Percentiles rank a stretch among this genome's conserved stretches.
phyloP scores from a whole-genome alignment of 2,113 vertebrate species.

The Bubo scandiacus region DNA sequence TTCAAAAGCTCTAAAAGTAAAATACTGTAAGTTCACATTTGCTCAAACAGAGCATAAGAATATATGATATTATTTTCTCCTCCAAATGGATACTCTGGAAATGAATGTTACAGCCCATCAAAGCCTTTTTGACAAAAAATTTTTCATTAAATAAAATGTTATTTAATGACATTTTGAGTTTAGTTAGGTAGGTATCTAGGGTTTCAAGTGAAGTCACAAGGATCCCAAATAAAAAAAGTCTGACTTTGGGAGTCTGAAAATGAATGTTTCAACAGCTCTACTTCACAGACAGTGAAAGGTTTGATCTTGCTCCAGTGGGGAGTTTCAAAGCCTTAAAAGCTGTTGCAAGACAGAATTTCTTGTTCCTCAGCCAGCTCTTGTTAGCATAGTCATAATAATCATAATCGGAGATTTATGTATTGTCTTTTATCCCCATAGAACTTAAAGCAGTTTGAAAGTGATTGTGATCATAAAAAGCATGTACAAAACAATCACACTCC shows the following conservation, averaged over 20 bases:
- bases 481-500: not conserved
- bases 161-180: not conserved
- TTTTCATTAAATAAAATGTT: not conserved
- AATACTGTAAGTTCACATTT: not conserved
- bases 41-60: not conserved
- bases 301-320: not conserved
- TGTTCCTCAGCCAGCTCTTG: conserved; percentile 12
- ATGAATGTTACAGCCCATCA: not conserved
- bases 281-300: not conserved
- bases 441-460: not conserved
- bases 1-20: not conserved
- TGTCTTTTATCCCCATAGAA: not conserved
- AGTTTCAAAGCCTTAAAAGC: conserved; percentile 7
- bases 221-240: not conserved
- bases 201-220: not conserved
- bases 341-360: conserved; percentile 14
- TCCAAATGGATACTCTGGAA: not conserved
- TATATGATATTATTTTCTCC: not conserved
- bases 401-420: conserved; percentile 34
- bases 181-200: not conserved
- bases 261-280: not conserved
- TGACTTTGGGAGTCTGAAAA: not conserved
- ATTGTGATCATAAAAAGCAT: not conserved
- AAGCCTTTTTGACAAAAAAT: not conserved
- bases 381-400: conserved; percentile 14